phyloP scores from a whole-genome alignment of 2,888 invertebrate genomes.

The Calameuta pallipes region DNA sequence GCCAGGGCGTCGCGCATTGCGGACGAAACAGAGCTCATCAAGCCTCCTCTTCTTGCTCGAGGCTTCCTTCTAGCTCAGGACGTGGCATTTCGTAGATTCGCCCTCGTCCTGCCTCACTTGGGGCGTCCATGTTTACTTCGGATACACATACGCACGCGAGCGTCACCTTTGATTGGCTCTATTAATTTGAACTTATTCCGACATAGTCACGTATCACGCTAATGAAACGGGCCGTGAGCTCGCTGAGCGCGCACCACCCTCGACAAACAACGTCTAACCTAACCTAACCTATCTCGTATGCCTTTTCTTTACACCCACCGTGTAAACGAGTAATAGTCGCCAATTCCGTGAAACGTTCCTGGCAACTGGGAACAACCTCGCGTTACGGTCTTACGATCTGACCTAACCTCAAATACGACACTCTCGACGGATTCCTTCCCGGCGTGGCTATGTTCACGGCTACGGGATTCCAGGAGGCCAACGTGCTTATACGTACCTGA shows the following conservation, averaged over 20 bases:
- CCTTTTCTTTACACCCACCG: slow-evolving; percentile 1
- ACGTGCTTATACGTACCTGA: background rate
- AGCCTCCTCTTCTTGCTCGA: background rate
- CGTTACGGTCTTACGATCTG: background rate
- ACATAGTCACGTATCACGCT: slow-evolving; percentile 50
- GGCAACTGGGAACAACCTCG: slow-evolving; percentile 15
- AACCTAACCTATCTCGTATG: background rate
- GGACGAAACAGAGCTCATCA: slow-evolving; percentile 1
- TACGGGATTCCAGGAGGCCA: background rate
- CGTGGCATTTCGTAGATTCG: slow-evolving; percentile 12
- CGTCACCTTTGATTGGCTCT: slow-evolving; percentile 56
- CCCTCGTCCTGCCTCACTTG: slow-evolving; percentile 27
- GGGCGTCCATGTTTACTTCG: background rate
- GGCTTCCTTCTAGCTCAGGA: background rate
- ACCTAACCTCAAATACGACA: background rate
- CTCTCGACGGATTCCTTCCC: background rate
- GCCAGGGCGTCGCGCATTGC: background rate
- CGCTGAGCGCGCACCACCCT: slow-evolving; percentile 39
- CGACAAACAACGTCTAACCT: slow-evolving; percentile 27
- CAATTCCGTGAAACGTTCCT: slow-evolving; percentile 8
- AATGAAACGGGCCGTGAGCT: slow-evolving; percentile 39
- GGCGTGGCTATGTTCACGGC: background rate
- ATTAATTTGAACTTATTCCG: slow-evolving; percentile 57
- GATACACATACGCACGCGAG: slow-evolving; percentile 14
- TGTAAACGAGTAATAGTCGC: slow-evolving; percentile 12